Evolutionary conservation across 2,113 vertebrate genomes (phyloP), one percentile per base, ranked within the genome.

Genomic region (Urocitellus parryii): DNA sequence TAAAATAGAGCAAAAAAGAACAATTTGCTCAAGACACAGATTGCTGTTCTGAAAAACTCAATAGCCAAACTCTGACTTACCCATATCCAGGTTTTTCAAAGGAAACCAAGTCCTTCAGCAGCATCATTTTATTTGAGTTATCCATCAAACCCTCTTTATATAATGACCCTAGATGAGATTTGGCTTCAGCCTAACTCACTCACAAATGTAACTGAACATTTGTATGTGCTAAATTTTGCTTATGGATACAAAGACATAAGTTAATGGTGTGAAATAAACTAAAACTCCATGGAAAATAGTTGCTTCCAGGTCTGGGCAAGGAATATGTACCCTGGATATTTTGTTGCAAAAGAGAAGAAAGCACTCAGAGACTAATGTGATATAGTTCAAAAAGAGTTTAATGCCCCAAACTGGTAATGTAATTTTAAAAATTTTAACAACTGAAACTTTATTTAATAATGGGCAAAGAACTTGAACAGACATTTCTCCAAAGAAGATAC

Each of bases 1-100:
- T 16, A 16, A 88, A 88, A 70, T n/a, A 61, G 81, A 79, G 87
- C 88, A 72, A 84, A 94, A 87, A 8, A 95, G 27, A 96, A 63
- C 4, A 94, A 16, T 13, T 91, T 56, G 80, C 48, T 45, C 42
- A n/a, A 87, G 11, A 86, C 16, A 83, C 18, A 94, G 42, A 42
- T 13, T 29, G 14, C 63, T 74, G 83, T 83, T 58, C 67, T 95
- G 29, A 88, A 63, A 91, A 91, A 96, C 65, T 89, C 39, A 96
- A 84, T 22, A 87, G 72, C 39, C 29, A 93, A 18, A 89, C n/a
- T 89, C 4, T 79, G 67, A 91, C 37, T 95, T 56, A 96, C 42
- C 72, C 39, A 72, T 13, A 86, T 11, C 32, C 27, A 45, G 27
- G 32, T 12, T 90, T 90, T 68, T 42, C 90, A 90, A 92, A 95